phyloP scores from a whole-genome alignment of 2,888 invertebrate genomes.

The Beris chalybata region DNA sequence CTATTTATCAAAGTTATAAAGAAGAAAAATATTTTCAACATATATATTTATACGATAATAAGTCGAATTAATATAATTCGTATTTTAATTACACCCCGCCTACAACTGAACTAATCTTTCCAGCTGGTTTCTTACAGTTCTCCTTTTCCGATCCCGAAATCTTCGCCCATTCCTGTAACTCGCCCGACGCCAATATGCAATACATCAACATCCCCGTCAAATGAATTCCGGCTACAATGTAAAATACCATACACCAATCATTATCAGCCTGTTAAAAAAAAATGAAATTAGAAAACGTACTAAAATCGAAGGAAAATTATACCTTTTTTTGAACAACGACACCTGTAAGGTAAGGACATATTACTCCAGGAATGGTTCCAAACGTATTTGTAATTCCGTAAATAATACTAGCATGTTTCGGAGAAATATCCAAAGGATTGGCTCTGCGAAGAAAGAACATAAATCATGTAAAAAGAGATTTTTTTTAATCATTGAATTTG shows the following conservation, averaged over 20 bases:
- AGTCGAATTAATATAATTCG: too few relatives aligned
- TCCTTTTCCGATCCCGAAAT: too few relatives aligned
- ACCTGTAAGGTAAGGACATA: slow-evolving; percentile 77
- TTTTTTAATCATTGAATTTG: background rate
- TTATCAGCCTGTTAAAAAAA: slow-evolving; percentile 60
- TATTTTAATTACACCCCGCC: too few relatives aligned
- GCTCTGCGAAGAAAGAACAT: slow-evolving; percentile 52
- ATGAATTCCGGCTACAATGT: slow-evolving; percentile 75
- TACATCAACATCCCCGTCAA: slow-evolving; percentile 74
- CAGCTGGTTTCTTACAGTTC: too few relatives aligned
- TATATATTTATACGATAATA: too few relatives aligned
- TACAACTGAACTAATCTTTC: too few relatives aligned
- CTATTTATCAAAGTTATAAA: too few relatives aligned
- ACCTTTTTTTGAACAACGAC: slow-evolving; percentile 67
- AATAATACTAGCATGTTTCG: slow-evolving; percentile 79
- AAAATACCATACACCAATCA: slow-evolving; percentile 83
- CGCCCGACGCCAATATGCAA: slow-evolving; percentile 72
- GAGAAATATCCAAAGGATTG: slow-evolving; percentile 81
- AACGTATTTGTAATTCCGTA: slow-evolving; percentile 73
- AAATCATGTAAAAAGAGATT: slow-evolving; percentile 12
- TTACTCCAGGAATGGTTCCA: slow-evolving; percentile 83
- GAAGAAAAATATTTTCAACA: too few relatives aligned
- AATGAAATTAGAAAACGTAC: background rate
- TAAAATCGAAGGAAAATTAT: slow-evolving; percentile 24
- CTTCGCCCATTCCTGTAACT: slow-evolving; percentile 73